Conservation (phyloP, 2,113 vertebrate genomes). For the Onychostruthus taczanowskii region DNA sequence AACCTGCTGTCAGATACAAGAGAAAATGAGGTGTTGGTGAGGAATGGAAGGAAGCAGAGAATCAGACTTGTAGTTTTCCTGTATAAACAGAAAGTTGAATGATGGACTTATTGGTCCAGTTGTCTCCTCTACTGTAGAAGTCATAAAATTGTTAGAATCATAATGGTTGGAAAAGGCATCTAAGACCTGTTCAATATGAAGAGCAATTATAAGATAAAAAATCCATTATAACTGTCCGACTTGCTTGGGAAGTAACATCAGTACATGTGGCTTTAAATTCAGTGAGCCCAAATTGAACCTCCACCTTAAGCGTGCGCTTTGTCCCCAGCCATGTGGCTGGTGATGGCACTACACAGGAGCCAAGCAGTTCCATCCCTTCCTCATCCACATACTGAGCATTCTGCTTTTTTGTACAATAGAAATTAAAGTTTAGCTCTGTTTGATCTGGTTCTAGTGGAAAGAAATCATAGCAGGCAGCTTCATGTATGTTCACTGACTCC, state of each 20-base stretch:
- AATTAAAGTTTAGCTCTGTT: rapidly evolving
- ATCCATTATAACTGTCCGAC: not conserved
- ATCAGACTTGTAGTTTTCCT: not conserved
- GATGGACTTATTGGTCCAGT: not conserved
- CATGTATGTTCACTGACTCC: not conserved
- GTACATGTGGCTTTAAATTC: conserved; percentile 21
- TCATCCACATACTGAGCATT: not conserved
- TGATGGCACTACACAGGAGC: not conserved
- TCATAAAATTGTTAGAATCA: not conserved
- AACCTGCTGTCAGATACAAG: not conserved
- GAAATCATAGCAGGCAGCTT: not conserved
- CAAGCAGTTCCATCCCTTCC: not conserved
- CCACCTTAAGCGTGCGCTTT: not conserved
- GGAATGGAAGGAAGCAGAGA: not conserved
- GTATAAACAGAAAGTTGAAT: not conserved
- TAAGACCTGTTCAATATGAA: not conserved
- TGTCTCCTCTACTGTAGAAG: not conserved
- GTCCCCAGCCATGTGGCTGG: not conserved
- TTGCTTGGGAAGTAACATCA: not conserved
- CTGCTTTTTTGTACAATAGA: not conserved
- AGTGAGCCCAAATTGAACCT: conserved; percentile 28
- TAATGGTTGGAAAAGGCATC: not conserved
- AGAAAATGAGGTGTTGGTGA: not conserved
- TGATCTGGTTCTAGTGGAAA: not conserved
- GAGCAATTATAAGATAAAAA: not conserved